Base-by-base conservation (phyloP, 2,113 vertebrate species). In the Marcusenius ussheri region DNA sequence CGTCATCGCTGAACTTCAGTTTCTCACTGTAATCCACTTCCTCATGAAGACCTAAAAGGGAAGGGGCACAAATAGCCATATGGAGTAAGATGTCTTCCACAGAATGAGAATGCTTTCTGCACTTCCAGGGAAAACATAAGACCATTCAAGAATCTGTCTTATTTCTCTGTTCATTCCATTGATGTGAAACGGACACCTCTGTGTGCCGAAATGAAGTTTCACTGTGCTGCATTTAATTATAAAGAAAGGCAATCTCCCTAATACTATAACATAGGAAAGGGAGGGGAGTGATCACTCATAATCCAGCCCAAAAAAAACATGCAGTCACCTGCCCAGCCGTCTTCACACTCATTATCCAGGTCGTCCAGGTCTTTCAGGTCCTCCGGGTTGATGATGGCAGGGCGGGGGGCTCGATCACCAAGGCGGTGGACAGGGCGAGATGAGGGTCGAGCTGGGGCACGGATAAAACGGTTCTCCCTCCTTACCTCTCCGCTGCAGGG, bases 1-100 rank as follows among this genome's bases (percentile, higher is more conserved):
- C 98, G 70, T 99, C 98, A 66, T 99, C 98, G 88, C 98, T 99
- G 92, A 99, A 99, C 91, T 99, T 98, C 0, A 99, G 93, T 88
- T 99, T 99, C 93, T 99, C 98, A 0, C 98, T 97, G 89, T 99
- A 99, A 95, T 99, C 98, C 80, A 99, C 98, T 95, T 99, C 98
- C 90, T 99, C 98, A 0, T 99, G 98, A 89, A 99, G 97, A 90
- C 98, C 98, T 99, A 89, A 90, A 13, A 5, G 5, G 74, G 58
- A 80, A 7, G n/a, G 45, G 24, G 70, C 35, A 87, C 8, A 27
- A 35, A 19, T 13, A 50, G 51, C 45, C 50, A 62, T 10, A 17
- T 51, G 74, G 3, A 66, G 53, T 21, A 9, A 88, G 35, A 66
- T 3, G 5, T 19, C 2, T 19, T 42, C 5, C 77, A 39, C 77